Percentiles rank a stretch among this genome's conserved stretches.
These are phyloP conservation scores for Tetranychus piercei DNA, from an alignment of 2,888 invertebrate genomes.

Conservation along the genomic window DNA sequence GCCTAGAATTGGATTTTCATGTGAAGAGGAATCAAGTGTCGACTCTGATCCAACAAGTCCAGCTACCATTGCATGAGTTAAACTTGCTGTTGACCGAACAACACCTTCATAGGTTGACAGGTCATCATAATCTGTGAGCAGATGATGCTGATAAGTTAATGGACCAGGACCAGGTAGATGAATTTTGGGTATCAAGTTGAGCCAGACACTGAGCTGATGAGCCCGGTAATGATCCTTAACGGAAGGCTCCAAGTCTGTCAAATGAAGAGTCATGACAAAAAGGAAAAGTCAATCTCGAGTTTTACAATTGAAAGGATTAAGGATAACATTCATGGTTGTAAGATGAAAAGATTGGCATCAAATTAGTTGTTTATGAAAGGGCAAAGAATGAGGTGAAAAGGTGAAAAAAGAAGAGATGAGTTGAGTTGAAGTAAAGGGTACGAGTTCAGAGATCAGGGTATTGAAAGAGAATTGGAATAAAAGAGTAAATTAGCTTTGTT, in stretches of 20 bases:
- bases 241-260: slow-evolving; percentile 30
- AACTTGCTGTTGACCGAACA: slow-evolving; percentile 11
- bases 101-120: slow-evolving; percentile 19
- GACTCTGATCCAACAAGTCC: background rate
- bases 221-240: slow-evolving; percentile 32
- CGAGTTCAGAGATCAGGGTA: too few species aligned
- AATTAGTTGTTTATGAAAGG: too few species aligned
- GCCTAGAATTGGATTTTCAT: background rate
- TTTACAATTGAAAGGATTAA: background rate
- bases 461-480: too few species aligned
- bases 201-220: slow-evolving; percentile 33
- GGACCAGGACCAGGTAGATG: slow-evolving; percentile 34
- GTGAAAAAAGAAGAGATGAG: too few species aligned
- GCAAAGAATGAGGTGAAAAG: too few species aligned
- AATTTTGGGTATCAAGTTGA: slow-evolving; percentile 57
- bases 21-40: background rate
- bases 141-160: slow-evolving; percentile 17
- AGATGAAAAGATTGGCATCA: too few species aligned
- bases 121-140: slow-evolving; percentile 19
- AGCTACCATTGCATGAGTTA: background rate
- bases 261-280: background rate
- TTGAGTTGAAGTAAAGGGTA: too few species aligned
- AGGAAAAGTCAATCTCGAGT: background rate
- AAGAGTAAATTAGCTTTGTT: background rate
- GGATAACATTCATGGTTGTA: background rate